phyloP scores from a whole-genome alignment of 53 echinoderm and acorn worm species.

The Paelopatides confundens region DNA sequence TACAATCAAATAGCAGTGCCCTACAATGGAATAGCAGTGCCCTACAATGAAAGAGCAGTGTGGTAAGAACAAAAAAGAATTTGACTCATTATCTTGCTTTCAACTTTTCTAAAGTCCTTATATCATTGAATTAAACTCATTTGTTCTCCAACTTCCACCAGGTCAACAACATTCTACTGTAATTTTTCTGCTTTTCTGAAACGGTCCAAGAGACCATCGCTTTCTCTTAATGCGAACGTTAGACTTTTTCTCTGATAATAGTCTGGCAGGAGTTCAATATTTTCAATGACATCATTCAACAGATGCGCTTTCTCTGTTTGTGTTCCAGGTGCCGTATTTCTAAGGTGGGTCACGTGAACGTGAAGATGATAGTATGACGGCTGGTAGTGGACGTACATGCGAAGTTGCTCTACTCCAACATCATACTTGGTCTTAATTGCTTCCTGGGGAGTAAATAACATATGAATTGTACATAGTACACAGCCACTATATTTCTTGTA shows the following conservation, averaged over 20 bases:
- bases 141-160: no score
- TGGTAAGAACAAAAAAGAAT: no score
- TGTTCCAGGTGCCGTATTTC: conserved; percentile 83
- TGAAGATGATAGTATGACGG: conserved; percentile 97
- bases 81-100: no score
- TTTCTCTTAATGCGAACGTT: conserved; percentile 75
- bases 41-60: no score
- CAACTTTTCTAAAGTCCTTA: no score
- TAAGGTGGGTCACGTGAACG: conserved; percentile 92
- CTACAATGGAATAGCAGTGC: no score
- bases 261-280: conserved; percentile 77
- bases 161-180: background rate
- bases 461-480: background rate
- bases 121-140: no score
- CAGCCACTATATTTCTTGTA: no score
- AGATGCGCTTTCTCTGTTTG: conserved; percentile 83
- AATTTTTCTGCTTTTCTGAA: conserved; percentile 67
- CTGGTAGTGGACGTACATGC: conserved; percentile 93
- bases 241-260: conserved; percentile 90
- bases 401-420: conserved; percentile 68
- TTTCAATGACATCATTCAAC: conserved; percentile 85
- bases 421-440: conserved; percentile 69
- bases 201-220: conserved; percentile 71
- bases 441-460: background rate
- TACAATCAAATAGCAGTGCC: no score